Percentiles rank a stretch among this genome's conserved stretches.
These are phyloP conservation scores for Nysson spinosus DNA, from an alignment of 2,888 invertebrate genomes.

Conservation along the genomic window DNA sequence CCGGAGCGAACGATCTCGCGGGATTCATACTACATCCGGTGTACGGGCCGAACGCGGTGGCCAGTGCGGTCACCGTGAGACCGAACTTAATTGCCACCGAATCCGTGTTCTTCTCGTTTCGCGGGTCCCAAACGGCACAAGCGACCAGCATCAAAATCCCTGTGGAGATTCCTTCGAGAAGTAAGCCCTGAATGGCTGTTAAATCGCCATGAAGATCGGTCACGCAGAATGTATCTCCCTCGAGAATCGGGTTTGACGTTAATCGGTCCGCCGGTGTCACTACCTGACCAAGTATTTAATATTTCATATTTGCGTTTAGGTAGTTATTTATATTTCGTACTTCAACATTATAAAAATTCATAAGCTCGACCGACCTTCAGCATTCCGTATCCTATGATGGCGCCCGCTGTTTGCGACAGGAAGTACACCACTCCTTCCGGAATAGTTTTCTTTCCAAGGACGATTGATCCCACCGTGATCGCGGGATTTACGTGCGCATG, in stretches of 20 bases:
- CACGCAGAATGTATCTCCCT: conserved; percentile 67
- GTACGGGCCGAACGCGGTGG: conserved; percentile 77
- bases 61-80: conserved; percentile 73
- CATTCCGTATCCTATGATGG: conserved; percentile 72
- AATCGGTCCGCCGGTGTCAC: conserved; percentile 64
- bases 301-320: no score
- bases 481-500: conserved; percentile 76
- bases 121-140: conserved; percentile 75
- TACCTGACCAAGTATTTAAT: no score
- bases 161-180: conserved; percentile 74
- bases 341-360: no score
- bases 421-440: conserved; percentile 70
- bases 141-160: conserved; percentile 74
- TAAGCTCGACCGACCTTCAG: conserved; percentile 74
- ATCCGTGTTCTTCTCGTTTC: conserved; percentile 73
- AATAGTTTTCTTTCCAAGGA: conserved; percentile 73
- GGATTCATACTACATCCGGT: conserved; percentile 86
- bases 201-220: conserved; percentile 65
- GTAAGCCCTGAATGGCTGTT: conserved; percentile 68
- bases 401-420: conserved; percentile 72
- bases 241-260: conserved; percentile 6
- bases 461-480: conserved; percentile 73
- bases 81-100: conserved; percentile 76
- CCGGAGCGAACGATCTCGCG: conserved; percentile 78
- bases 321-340: no score